Conservation (phyloP, 1,140 invertebrate genomes). For the Saxidomus purpurata region DNA sequence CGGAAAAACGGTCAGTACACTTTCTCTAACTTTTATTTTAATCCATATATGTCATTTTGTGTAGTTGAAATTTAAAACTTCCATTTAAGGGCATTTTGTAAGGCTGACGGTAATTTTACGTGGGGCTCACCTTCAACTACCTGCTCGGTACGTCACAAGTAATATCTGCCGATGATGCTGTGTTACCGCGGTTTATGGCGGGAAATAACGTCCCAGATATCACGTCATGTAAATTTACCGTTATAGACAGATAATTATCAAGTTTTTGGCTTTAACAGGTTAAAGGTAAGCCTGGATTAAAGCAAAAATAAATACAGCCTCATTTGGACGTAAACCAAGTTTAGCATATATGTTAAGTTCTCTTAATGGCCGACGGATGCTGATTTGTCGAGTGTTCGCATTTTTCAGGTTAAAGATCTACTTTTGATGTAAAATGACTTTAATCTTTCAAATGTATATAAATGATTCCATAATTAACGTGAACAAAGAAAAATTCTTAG, state of each 20-base stretch:
- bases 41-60: constrained; percentile 37
- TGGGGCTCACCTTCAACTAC: constrained; percentile 64
- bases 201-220: constrained; percentile 10
- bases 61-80: background rate
- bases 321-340: constrained; percentile 55
- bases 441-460: background rate
- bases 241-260: background rate
- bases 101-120: constrained; percentile 49
- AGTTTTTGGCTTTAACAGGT: background rate
- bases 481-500: background rate
- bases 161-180: constrained; percentile 12
- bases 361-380: constrained; percentile 67
- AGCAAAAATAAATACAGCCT: constrained; percentile 56
- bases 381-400: background rate
- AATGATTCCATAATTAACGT: background rate
- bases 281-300: constrained; percentile 66
- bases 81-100: background rate
- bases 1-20: constrained; percentile 69
- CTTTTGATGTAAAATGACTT: background rate
- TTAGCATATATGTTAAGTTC: constrained; percentile 65
- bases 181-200: constrained; percentile 15
- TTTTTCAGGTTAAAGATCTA: background rate
- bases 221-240: background rate
- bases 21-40: constrained; percentile 8
- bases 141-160: constrained; percentile 37